Conservation (phyloP, 2,113 vertebrate species). For the Oryzias celebensis region DNA sequence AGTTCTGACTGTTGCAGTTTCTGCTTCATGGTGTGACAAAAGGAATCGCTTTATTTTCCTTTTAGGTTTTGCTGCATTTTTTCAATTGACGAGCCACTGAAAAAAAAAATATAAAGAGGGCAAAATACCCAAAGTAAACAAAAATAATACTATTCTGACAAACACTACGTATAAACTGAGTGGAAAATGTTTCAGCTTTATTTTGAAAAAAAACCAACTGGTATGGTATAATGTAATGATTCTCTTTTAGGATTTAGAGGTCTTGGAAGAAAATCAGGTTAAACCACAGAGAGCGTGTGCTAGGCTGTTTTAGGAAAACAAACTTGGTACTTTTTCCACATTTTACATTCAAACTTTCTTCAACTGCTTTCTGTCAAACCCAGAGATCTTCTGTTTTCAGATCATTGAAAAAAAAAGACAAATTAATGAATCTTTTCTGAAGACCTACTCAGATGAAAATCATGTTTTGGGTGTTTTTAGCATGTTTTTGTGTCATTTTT, state of each 20-base stretch:
- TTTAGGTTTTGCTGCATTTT: conserved; percentile 56
- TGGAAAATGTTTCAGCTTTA: conserved; percentile 69
- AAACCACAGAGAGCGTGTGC: conserved; percentile 69
- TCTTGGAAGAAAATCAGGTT: conserved; percentile 72
- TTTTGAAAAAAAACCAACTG: conserved; percentile 74
- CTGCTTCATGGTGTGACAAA: conserved; percentile 29
- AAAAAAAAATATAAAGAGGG: conserved; percentile 40
- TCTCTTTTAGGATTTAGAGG: conserved; percentile 74
- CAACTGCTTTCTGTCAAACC: conserved; percentile 74
- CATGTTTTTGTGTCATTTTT: no score
- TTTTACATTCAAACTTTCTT: conserved; percentile 62
- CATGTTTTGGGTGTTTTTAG: no score
- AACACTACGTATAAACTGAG: conserved; percentile 64
- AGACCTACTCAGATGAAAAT: no score
- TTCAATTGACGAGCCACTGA: conserved; percentile 45
- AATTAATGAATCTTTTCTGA: conserved; percentile 28
- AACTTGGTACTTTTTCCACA: conserved; percentile 60
- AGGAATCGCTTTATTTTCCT: conserved; percentile 39
- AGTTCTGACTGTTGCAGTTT: conserved; percentile 34
- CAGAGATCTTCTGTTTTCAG: conserved; percentile 63
- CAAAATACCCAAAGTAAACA: conserved; percentile 66
- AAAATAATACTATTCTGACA: conserved; percentile 51
- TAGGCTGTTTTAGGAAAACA: conserved; percentile 69
- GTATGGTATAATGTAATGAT: conserved; percentile 81
- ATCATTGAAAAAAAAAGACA: conserved; percentile 41